Percentiles rank a stretch among this genome's conserved stretches.
Conservation (phyloP, 64 coral and sea anemone species). For the Stichodactyla helianthus region DNA sequence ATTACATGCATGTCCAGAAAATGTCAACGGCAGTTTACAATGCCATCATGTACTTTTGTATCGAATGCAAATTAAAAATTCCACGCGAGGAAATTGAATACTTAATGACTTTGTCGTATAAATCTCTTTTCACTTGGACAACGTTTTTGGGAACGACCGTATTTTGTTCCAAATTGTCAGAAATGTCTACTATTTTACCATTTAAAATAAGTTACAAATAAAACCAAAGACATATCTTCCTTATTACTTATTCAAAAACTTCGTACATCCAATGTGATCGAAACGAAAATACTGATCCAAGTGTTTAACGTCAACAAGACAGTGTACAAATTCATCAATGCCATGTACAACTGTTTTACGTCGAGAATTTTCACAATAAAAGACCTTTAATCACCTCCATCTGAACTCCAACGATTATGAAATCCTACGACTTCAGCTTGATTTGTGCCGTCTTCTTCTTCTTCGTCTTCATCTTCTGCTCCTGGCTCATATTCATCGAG, state of each 20-base stretch:
- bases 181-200: too few relatives aligned
- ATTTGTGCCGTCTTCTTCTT: slow-evolving; percentile 6
- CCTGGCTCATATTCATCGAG: slow-evolving; percentile 20
- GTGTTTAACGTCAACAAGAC: background rate
- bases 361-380: background rate
- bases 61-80: too few relatives aligned
- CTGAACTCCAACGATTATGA: slow-evolving; percentile 29
- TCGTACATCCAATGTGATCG: background rate
- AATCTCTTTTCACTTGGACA: too few relatives aligned
- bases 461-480: slow-evolving; percentile 26
- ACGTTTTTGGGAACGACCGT: too few relatives aligned
- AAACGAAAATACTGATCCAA: background rate
- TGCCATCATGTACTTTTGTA: too few relatives aligned
- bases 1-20: too few relatives aligned
- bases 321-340: background rate
- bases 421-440: background rate
- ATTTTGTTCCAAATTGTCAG: too few relatives aligned
- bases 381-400: background rate
- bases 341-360: background rate
- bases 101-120: too few relatives aligned
- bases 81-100: too few relatives aligned
- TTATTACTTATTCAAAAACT: background rate
- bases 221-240: too few relatives aligned
- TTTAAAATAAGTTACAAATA: too few relatives aligned
- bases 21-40: too few relatives aligned